These are phyloP conservation scores for Mactromeris polynyma DNA, from an alignment of 2,888 invertebrate genomes.

Conservation along the genomic window DNA sequence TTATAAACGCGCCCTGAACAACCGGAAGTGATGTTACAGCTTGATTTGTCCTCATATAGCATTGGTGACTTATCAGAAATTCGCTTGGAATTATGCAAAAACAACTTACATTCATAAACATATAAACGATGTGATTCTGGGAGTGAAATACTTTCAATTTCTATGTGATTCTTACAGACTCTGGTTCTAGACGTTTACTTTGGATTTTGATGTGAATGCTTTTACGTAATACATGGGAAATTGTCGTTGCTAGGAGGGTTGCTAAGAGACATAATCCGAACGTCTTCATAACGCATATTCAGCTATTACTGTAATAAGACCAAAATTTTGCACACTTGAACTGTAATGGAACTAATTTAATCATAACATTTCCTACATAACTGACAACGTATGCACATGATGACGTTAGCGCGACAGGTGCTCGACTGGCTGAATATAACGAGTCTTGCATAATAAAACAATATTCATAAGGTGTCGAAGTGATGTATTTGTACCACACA, in stretches of 20 bases:
- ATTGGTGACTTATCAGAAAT: neutral
- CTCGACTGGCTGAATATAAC: neutral
- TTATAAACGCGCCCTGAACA: neutral
- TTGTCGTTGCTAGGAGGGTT: too few species aligned
- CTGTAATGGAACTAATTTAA: neutral
- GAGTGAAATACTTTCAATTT: neutral
- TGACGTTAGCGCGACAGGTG: neutral
- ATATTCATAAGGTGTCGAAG: neutral
- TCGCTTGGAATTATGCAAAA: neutral
- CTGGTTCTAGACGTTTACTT: neutral
- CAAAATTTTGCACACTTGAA: neutral
- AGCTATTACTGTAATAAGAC: neutral
- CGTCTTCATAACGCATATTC: too few species aligned
- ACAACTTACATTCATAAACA: neutral
- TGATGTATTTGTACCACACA: neutral
- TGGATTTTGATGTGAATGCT: neutral
- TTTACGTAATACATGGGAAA: too few species aligned
- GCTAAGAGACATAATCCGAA: too few species aligned
- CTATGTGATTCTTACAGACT: neutral
- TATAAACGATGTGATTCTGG: neutral
- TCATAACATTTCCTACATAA: neutral
- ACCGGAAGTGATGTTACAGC: neutral
- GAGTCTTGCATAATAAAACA: slow-evolving; percentile 8
- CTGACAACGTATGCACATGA: neutral
- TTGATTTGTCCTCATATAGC: neutral